These are phyloP conservation scores for Microctonus brassicae DNA, from an alignment of 2,888 invertebrate species.

Conservation along the genomic window DNA sequence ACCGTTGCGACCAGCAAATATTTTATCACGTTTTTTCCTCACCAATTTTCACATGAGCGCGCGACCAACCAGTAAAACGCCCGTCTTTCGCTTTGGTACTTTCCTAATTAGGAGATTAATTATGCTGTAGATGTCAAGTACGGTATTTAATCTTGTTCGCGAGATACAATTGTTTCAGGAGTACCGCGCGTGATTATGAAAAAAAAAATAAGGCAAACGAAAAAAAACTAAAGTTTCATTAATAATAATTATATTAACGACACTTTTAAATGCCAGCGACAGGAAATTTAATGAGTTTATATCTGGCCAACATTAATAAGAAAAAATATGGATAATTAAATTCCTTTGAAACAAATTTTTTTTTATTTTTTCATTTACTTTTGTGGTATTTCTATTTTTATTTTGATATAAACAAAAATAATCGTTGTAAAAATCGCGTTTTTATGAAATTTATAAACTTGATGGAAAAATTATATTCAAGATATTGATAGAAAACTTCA, in stretches of 20 bases:
- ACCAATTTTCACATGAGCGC: too few species aligned
- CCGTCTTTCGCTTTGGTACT: conserved; percentile 25
- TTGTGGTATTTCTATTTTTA: background rate
- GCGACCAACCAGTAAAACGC: too few species aligned
- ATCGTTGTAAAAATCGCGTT: too few species aligned
- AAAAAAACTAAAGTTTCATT: background rate
- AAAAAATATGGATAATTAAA: background rate
- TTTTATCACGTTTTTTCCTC: too few species aligned
- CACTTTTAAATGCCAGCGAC: background rate
- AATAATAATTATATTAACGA: background rate
- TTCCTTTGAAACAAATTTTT: background rate
- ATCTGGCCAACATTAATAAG: background rate
- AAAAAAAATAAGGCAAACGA: background rate
- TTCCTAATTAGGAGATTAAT: conserved; percentile 58
- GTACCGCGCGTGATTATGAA: background rate
- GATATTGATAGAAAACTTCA: too few species aligned
- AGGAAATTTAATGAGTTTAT: background rate
- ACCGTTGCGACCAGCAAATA: too few species aligned
- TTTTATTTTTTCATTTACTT: background rate
- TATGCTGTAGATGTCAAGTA: conserved; percentile 45
- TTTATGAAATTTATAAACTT: too few species aligned
- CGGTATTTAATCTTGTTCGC: conserved; percentile 34
- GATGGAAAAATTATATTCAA: too few species aligned
- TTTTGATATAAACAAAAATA: too few species aligned
- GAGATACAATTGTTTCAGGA: conserved; percentile 22